Conservation (phyloP, 2,888 invertebrate species). For the Corbicula japonica region DNA sequence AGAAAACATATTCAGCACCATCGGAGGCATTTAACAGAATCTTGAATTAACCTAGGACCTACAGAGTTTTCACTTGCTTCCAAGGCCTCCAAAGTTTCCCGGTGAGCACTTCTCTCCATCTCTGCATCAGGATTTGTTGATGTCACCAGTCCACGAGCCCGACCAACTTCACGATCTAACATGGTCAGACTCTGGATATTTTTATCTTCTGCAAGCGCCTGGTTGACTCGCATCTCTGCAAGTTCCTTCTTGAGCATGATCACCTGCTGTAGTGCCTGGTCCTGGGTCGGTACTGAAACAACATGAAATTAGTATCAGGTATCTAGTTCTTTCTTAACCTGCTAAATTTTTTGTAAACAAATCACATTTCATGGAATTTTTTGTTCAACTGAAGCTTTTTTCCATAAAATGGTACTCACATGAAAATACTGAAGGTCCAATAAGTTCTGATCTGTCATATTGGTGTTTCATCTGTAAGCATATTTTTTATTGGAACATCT, state of each 20-base stretch:
- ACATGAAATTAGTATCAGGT: too few species aligned
- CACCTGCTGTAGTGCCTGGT: conserved; percentile 86
- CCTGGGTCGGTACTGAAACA: conserved; percentile 83
- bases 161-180: conserved; percentile 80
- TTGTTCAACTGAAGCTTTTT: too few species aligned
- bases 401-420: background rate
- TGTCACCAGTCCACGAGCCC: conserved; percentile 78
- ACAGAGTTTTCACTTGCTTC: conserved; percentile 85
- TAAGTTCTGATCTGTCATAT: too few species aligned
- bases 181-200: conserved; percentile 71
- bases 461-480: too few species aligned
- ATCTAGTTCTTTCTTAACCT: too few species aligned
- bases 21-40: too few species aligned
- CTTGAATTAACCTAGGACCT: too few species aligned
- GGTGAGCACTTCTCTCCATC: conserved; percentile 84
- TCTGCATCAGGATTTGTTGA: conserved; percentile 80
- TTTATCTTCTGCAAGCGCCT: conserved; percentile 79
- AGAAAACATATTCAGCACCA: too few species aligned
- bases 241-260: conserved; percentile 86
- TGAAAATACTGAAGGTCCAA: background rate
- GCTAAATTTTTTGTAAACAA: too few species aligned
- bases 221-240: conserved; percentile 85
- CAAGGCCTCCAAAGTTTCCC: conserved; percentile 84
- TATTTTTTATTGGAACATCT: too few species aligned
- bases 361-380: too few species aligned